Evolutionary conservation across 2,113 vertebrate genomes (phyloP), one percentile per base, ranked within the genome.

Genomic region (human (Homo sapiens)): DNA sequence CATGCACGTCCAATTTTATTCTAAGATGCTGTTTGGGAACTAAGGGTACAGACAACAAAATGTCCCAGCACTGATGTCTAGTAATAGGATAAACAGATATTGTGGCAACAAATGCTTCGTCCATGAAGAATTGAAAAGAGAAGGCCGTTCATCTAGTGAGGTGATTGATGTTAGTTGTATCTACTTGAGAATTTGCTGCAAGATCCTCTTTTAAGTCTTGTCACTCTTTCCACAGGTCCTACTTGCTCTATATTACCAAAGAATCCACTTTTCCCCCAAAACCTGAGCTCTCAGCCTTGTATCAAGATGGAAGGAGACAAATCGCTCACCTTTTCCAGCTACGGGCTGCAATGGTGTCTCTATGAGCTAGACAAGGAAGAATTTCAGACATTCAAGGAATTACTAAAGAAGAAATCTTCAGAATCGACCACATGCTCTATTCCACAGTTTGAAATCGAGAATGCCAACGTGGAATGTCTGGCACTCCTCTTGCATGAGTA

Each of bases 281-380:
- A 12, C 43, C 23, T 11, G 32, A 43, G 20, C 23, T 13, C 45
- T 52, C 38, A 18, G 32, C 32, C 59, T 52, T 20, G 12, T 1
- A 0, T 17, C 3, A 23, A 2, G 27, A 96, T 78, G 75, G 45
- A 5, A 43, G 66, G 52, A 9, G 18, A 43, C 20, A 3, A 1
- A 2, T 0, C 12, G 2, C 23, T 59, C 22, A 45, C 55, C 32
- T 48, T 92, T 38, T 64, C 84, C 66, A 48, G 0, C 68, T 90
- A 25, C 0, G 73, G 80, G 0, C 52, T 97, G 22, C 73, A 78
- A 0, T 87, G 79, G 97, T 90, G 27, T 7, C 72, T 97, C 1
- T 2, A 45, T 35, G 92, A 97, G 43, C 68, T 97, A 6, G 45
- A 38, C 45, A 50, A 66, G 17, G 94, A 90, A 16, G 97, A 96